phyloP scores from a whole-genome alignment of 2,113 vertebrate genomes.

The Cryptomyrus ogoouensis region DNA sequence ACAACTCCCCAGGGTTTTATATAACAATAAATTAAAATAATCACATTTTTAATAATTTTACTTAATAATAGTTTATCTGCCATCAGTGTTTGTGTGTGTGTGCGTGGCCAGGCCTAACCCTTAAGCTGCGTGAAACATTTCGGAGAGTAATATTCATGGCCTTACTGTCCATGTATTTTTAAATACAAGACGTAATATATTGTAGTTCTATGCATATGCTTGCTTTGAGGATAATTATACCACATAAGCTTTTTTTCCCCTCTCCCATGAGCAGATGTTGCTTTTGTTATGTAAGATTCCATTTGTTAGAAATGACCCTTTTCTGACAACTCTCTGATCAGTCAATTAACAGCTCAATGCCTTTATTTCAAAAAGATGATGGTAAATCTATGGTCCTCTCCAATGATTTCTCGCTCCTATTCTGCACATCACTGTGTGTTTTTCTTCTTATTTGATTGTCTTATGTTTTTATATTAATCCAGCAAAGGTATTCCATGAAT shows the following conservation, averaged over 20 bases:
- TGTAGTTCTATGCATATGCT: neutral
- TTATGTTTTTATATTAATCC: neutral
- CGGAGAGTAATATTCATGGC: neutral
- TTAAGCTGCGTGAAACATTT: conserved; percentile 20
- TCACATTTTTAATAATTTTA: neutral
- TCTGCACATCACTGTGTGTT: neutral
- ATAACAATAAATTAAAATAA: too few species aligned
- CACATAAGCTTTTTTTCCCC: too few species aligned
- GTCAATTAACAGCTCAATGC: conserved; percentile 34
- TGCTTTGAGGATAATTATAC: neutral
- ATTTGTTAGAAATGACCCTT: conserved; percentile 34
- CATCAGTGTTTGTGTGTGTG: neutral
- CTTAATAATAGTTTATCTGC: neutral
- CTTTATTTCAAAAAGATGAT: neutral
- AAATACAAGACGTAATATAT: neutral
- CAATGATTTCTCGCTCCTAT: neutral
- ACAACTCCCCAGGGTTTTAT: neutral
- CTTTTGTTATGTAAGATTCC: conserved; percentile 38
- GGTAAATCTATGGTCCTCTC: neutral
- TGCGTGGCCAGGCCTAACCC: neutral
- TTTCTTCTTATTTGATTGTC: neutral
- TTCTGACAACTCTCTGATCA: conserved; percentile 40
- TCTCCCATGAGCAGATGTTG: neutral
- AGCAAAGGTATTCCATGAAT: neutral
- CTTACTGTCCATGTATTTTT: neutral